phyloP scores from a whole-genome alignment of 2,888 invertebrate species.

The Mechanitis mazaeus region DNA sequence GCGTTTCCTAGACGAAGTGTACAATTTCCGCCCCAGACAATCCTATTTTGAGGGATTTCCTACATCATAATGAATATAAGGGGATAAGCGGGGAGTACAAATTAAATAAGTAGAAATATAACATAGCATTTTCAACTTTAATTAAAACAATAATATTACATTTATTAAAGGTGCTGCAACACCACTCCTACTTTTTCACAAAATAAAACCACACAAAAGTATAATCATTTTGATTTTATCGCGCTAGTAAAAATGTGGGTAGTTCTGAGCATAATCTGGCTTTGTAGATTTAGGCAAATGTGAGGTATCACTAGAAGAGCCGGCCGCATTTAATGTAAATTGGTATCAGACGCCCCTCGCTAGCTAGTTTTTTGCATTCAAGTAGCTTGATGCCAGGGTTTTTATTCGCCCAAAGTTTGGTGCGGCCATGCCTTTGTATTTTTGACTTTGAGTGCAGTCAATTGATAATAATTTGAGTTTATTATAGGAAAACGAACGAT shows the following conservation, averaged over 20 bases:
- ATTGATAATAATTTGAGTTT: slow-evolving; percentile 47
- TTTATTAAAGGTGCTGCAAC: background rate
- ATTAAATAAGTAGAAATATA: slow-evolving; percentile 11
- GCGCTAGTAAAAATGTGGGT: slow-evolving; percentile 19
- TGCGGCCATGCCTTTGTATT: slow-evolving; percentile 60
- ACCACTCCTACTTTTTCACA: background rate
- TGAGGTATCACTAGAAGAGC: slow-evolving; percentile 63
- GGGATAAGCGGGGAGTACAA: slow-evolving; percentile 13
- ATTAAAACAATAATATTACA: slow-evolving; percentile 1
- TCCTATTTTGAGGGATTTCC: slow-evolving; percentile 35
- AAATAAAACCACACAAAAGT: slow-evolving; percentile 2
- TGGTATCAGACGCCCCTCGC: slow-evolving; percentile 53
- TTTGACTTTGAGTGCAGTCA: slow-evolving; percentile 56
- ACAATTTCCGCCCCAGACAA: slow-evolving; percentile 36
- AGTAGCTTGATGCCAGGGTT: slow-evolving; percentile 64
- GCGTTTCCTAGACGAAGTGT: slow-evolving; percentile 31
- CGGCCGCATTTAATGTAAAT: slow-evolving; percentile 73
- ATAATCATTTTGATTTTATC: slow-evolving; percentile 25
- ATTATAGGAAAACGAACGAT: slow-evolving; percentile 1
- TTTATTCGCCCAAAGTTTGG: slow-evolving; percentile 57
- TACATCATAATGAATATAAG: slow-evolving; percentile 32
- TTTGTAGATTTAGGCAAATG: slow-evolving; percentile 45
- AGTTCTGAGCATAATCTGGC: slow-evolving; percentile 38
- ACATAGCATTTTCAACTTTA: slow-evolving; percentile 10
- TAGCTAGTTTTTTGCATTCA: slow-evolving; percentile 68